phyloP scores from a whole-genome alignment of 92 coral and sea anemone genomes.

The Heliopora coerulea region DNA sequence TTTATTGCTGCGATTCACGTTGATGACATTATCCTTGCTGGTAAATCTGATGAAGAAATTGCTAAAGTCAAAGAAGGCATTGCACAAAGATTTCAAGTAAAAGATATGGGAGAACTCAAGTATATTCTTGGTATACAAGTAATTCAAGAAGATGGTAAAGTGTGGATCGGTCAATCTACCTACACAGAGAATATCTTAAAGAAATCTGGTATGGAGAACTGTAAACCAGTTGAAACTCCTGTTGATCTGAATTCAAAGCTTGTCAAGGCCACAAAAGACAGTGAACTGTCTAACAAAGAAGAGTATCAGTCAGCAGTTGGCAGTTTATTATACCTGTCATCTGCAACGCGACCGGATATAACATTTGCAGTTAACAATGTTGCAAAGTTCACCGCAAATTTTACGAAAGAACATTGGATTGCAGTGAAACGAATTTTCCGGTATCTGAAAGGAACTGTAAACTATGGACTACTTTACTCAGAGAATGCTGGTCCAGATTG shows the following conservation, averaged over 20 bases:
- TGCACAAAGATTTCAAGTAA: slow-evolving; percentile 36
- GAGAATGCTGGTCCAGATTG: slow-evolving; percentile 21
- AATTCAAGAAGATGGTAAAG: slow-evolving; percentile 21
- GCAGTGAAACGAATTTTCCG: slow-evolving; percentile 23
- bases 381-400: slow-evolving; percentile 15
- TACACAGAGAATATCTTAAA: slow-evolving; percentile 37
- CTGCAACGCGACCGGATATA: slow-evolving; percentile 39
- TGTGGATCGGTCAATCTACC: slow-evolving; percentile 57
- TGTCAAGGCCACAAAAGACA: slow-evolving; percentile 31
- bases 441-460: background rate
- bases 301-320: slow-evolving; percentile 47
- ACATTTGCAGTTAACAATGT: slow-evolving; percentile 34
- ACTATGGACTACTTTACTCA: background rate
- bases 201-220: slow-evolving; percentile 45
- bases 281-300: slow-evolving; percentile 33
- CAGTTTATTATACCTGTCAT: slow-evolving; percentile 40
- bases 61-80: slow-evolving; percentile 47
- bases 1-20: slow-evolving; percentile 52
- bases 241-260: slow-evolving; percentile 41
- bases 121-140: slow-evolving; percentile 53
- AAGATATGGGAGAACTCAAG: slow-evolving; percentile 50
- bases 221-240: slow-evolving; percentile 38
- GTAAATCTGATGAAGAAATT: slow-evolving; percentile 41
- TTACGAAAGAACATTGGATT: slow-evolving; percentile 14
- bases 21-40: slow-evolving; percentile 50